Percentiles rank a stretch among this genome's conserved stretches.
phyloP scores from a whole-genome alignment of 2,113 vertebrate genomes.

The Misgurnus mizolepis region DNA sequence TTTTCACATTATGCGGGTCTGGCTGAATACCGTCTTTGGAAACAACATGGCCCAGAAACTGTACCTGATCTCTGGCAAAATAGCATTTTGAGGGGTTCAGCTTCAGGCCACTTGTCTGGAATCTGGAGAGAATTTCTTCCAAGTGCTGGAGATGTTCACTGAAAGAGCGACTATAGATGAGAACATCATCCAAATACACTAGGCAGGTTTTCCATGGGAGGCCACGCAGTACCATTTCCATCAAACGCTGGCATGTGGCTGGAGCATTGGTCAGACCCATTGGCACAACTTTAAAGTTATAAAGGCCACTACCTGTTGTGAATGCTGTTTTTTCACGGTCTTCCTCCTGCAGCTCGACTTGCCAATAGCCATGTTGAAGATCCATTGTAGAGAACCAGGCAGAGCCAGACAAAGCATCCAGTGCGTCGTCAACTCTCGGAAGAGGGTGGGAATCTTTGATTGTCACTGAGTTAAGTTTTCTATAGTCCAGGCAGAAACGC shows the following conservation, averaged over 20 bases:
- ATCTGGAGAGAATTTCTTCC: constrained; percentile 25
- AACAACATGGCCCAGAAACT: constrained; percentile 17
- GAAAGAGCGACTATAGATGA: neutral
- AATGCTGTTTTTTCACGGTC: constrained; percentile 49
- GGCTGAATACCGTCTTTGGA: constrained; percentile 21
- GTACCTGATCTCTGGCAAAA: neutral
- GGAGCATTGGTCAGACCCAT: constrained; percentile 46
- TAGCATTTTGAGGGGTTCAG: constrained; percentile 13
- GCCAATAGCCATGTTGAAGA: constrained; percentile 3
- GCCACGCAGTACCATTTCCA: constrained; percentile 48
- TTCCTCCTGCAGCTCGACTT: constrained; percentile 14
- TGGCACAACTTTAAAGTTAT: constrained; percentile 44
- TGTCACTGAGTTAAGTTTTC: constrained; percentile 41
- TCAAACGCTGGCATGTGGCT: constrained; percentile 42
- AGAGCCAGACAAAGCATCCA: constrained; percentile 47
- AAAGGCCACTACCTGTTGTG: constrained; percentile 34
- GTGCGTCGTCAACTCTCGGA: constrained; percentile 20
- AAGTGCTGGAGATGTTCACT: constrained; percentile 7
- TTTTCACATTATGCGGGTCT: constrained; percentile 11
- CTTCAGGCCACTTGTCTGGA: constrained; percentile 31
- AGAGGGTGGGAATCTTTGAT: constrained; percentile 49
- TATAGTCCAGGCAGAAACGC: constrained; percentile 45
- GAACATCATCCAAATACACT: constrained; percentile 37
- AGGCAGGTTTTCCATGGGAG: constrained; percentile 34
- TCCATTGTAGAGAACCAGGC: constrained; percentile 46